Conservation (phyloP, 1,140 invertebrate genomes). For the Ganaspis sp. region DNA sequence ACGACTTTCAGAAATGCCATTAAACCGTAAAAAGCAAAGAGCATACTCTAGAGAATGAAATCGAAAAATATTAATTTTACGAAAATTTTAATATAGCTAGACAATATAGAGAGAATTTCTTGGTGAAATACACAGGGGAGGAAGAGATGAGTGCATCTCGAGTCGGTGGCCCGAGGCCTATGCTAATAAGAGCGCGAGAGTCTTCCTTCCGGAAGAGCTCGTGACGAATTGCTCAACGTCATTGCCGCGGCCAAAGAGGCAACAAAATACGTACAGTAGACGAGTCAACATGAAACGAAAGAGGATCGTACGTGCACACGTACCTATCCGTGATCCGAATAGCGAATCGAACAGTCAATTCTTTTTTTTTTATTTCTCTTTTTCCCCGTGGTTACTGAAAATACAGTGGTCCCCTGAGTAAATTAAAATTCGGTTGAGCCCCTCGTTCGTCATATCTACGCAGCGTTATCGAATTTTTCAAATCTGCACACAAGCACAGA, state of each 20-base stretch:
- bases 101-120: neutral
- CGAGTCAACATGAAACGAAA: neutral
- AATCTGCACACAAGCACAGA: conserved; percentile 32
- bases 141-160: conserved; percentile 48
- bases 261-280: conserved; percentile 18
- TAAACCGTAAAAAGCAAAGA: too few species aligned
- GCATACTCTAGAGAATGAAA: too few species aligned
- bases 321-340: conserved; percentile 17
- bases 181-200: conserved; percentile 59
- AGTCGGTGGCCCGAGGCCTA: conserved; percentile 57
- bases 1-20: too few species aligned
- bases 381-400: conserved; percentile 32
- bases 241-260: conserved; percentile 26
- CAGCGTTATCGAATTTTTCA: conserved; percentile 36
- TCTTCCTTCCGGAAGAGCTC: conserved; percentile 53
- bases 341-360: conserved; percentile 28
- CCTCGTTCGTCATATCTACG: conserved; percentile 24
- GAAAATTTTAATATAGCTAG: neutral
- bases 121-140: neutral
- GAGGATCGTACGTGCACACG: neutral
- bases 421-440: conserved; percentile 48
- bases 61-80: too few species aligned
- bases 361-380: conserved; percentile 36
- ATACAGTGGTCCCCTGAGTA: conserved; percentile 41
- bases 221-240: conserved; percentile 26